Base-by-base conservation (phyloP, 2,797 vertebrate species). In the Bufotes viridis region DNA sequence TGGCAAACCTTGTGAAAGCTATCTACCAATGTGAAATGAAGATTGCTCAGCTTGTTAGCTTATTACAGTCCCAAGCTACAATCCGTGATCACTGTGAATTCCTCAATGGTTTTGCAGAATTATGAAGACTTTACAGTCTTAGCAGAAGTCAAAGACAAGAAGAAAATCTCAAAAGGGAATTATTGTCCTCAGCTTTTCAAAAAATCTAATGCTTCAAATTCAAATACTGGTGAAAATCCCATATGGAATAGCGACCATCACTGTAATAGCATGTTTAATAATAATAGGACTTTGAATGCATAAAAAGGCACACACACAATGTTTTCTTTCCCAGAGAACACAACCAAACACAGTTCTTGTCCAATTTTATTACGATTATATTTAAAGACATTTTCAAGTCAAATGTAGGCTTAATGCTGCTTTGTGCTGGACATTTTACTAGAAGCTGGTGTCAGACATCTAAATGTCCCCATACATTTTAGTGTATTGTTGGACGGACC, bases 151-250 rank as follows among this genome's bases (percentile, higher is more conserved):
- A 15, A 84, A 84, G 17, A 84, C 29, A 80, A 88, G 34, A 29
- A 82, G 65, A 82, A 90, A 90, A 79, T 87, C 86, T 82, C 42
- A 82, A 29, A 72, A 78, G 15, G 78, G 60, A 53, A 18, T 81
- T 11, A 65, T 82, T 86, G 74, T 55, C 90, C 17, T 92, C 57
- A 3, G 1, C 89, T 91, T 92, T 91, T 81, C 85, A 90, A 11
- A 85, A 82, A 83, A 84, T 76, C 20, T 84, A 88, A 90, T 84
- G 9, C 57, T 85, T 69, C 80, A 76, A 60, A 90, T 76, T 85
- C 67, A 90, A 67, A 55, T 85, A 60, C 22, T 83, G 51, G 81
- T 22, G 90, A 42, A 90, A 88, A 85, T 87, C 92, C 84, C 88
- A 92, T 34, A 75, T 82, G 18, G 17, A 51, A 90, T n/a, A 67